phyloP scores from a whole-genome alignment of 1,140 invertebrate species.

The Wiebesia pumilae region DNA sequence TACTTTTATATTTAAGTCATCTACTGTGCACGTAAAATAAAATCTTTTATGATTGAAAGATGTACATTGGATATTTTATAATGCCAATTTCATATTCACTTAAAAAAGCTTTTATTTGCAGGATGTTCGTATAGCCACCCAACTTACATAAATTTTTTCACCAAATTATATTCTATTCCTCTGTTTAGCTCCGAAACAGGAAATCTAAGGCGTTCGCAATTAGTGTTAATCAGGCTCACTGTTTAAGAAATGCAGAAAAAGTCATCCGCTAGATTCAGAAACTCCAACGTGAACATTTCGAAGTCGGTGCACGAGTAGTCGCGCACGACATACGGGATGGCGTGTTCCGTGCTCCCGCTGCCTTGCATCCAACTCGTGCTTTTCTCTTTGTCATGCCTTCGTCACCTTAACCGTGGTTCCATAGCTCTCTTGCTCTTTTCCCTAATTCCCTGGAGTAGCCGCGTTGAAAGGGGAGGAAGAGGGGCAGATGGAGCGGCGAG shows the following conservation, averaged over 20 bases:
- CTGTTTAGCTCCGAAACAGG: no score
- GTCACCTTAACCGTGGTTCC: not conserved
- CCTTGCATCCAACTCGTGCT: not conserved
- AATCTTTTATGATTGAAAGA: no score
- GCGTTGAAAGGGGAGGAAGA: conserved; percentile 17
- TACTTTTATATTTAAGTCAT: not conserved
- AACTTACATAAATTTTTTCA: no score
- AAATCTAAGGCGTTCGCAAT: no score
- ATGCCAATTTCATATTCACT: no score
- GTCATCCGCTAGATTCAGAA: not conserved
- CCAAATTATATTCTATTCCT: no score
- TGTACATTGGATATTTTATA: no score
- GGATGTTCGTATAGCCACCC: no score
- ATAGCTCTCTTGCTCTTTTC: conserved; percentile 18
- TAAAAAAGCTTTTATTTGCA: no score
- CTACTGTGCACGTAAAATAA: no score
- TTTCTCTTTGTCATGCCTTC: conserved; percentile 19
- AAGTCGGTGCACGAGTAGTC: not conserved
- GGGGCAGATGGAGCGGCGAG: conserved; percentile 54
- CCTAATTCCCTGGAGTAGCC: conserved; percentile 23
- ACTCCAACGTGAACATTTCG: not conserved
- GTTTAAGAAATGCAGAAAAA: no score
- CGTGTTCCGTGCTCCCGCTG: not conserved
- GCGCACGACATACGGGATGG: not conserved
- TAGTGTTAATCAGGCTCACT: no score